Percentiles rank a stretch among this genome's conserved stretches.
These are phyloP conservation scores for Stylophora pistillata DNA, from an alignment of 64 coral and sea anemone species.

Conservation along the genomic window DNA sequence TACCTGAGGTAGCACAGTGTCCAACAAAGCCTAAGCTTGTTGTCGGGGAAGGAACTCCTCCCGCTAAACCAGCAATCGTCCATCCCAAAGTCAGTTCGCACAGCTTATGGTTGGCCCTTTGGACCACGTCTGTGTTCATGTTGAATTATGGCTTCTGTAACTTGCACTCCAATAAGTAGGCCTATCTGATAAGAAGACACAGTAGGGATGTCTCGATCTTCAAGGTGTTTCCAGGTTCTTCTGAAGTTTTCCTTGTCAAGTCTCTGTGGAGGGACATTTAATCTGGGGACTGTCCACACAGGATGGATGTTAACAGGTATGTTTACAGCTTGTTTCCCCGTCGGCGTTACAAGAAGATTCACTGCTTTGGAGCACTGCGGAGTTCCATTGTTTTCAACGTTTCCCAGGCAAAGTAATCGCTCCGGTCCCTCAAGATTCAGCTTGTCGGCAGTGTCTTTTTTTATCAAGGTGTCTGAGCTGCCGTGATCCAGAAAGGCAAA, in stretches of 20 bases:
- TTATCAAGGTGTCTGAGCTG: slow-evolving; percentile 50
- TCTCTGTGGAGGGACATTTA: slow-evolving; percentile 57
- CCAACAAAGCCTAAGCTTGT: slow-evolving; percentile 4
- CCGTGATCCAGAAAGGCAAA: slow-evolving; percentile 60
- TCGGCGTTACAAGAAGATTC: too few species aligned
- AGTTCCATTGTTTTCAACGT: too few species aligned
- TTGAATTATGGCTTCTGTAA: slow-evolving; percentile 61
- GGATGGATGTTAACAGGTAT: slow-evolving; percentile 31
- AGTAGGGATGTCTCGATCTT: slow-evolving; percentile 51
- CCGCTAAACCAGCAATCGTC: slow-evolving; percentile 45
- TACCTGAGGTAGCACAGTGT: slow-evolving; percentile 18
- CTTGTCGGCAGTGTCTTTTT: slow-evolving; percentile 43
- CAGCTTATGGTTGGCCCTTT: slow-evolving; percentile 63
- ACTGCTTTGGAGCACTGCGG: too few species aligned
- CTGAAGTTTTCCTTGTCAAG: slow-evolving; percentile 42
- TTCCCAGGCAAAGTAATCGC: too few species aligned
- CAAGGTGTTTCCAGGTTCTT: slow-evolving; percentile 48
- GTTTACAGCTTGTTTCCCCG: too few species aligned
- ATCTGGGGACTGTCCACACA: slow-evolving; percentile 54
- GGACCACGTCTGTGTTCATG: slow-evolving; percentile 54
- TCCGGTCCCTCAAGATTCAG: slow-evolving; percentile 37
- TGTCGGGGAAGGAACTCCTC: slow-evolving; percentile 22
- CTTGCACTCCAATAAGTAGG: slow-evolving; percentile 63
- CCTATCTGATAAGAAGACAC: slow-evolving; percentile 49
- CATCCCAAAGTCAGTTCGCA: slow-evolving; percentile 61